A percentile compares a stretch with the other conserved stretches of the same genome.
Evolutionary conservation across 2,888 invertebrate genomes (phyloP).

Genomic region (Meteorus cinctellus): DNA sequence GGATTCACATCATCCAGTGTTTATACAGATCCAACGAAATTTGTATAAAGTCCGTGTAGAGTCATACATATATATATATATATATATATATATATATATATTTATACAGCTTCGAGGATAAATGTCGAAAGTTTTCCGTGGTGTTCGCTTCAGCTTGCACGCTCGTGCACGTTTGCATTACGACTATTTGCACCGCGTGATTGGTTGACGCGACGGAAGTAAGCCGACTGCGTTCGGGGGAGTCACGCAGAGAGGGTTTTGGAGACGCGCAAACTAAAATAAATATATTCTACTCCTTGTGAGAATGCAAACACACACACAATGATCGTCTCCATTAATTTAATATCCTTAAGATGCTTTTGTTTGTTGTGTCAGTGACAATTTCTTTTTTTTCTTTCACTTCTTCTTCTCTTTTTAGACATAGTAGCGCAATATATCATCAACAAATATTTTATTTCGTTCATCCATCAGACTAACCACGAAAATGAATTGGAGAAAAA

Average conservation of each 20-base stretch:
- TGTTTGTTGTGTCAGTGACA: conserved; percentile 39
- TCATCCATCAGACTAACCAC: too few relatives aligned
- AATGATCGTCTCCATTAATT: conserved; percentile 40
- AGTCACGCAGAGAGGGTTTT: conserved; percentile 69
- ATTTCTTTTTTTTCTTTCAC: conserved; percentile 2
- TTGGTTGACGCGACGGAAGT: conserved; percentile 62
- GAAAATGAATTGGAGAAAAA: too few relatives aligned
- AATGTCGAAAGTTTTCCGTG: conserved; percentile 57
- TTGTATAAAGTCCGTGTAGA: conserved; percentile 44
- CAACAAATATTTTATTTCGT: not conserved
- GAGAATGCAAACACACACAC: conserved; percentile 3
- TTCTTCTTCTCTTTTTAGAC: not conserved
- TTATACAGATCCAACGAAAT: conserved; percentile 53
- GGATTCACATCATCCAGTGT: conserved; percentile 47
- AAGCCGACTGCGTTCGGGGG: conserved; percentile 63
- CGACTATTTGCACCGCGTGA: conserved; percentile 63
- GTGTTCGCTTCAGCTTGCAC: not conserved
- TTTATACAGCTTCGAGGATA: conserved; percentile 46
- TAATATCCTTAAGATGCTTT: conserved; percentile 42
- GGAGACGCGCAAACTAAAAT: conserved; percentile 56
- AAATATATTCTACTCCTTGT: conserved; percentile 26
- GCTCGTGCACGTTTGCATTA: conserved; percentile 55
- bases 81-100: conserved; percentile 15
- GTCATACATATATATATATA: conserved; percentile 17
- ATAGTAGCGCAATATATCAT: not conserved